phyloP scores from a whole-genome alignment of 2,797 vertebrate genomes.

The Okamejei kenojei region DNA sequence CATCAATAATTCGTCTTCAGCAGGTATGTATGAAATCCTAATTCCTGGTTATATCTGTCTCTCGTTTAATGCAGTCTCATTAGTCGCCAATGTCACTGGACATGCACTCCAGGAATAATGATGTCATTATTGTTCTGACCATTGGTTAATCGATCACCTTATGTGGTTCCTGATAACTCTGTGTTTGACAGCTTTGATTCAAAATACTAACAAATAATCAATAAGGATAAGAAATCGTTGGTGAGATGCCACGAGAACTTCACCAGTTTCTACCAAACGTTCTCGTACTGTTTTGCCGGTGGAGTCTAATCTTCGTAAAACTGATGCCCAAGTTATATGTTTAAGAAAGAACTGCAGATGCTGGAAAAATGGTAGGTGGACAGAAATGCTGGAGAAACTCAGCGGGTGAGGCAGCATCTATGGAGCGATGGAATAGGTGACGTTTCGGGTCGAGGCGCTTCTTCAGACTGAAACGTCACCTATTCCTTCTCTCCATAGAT shows the following conservation, averaged over 20 bases:
- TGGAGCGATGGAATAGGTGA: too few species aligned
- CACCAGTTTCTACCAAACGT: neutral
- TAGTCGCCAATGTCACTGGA: neutral
- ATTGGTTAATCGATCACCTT: neutral
- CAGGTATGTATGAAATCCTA: conserved; percentile 1
- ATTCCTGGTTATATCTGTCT: neutral
- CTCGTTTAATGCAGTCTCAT: neutral
- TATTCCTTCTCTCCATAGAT: too few species aligned
- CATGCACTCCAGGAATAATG: neutral
- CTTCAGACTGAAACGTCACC: too few species aligned
- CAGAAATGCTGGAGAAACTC: too few species aligned
- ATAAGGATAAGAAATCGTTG: neutral
- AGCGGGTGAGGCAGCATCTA: too few species aligned
- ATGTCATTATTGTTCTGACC: neutral
- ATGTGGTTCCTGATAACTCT: neutral
- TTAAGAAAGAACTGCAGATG: too few species aligned
- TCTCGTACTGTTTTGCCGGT: neutral
- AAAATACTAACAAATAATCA: neutral
- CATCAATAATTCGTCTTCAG: neutral
- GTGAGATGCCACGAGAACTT: neutral
- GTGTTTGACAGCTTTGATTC: neutral
- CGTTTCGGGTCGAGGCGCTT: too few species aligned
- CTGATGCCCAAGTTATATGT: neutral
- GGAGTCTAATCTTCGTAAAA: neutral
- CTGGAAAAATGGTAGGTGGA: too few species aligned